Percentiles rank a stretch among this genome's conserved stretches.
Evolutionary conservation across 2,888 invertebrate species (phyloP).

Genomic region (Trachelus iudaicus): DNA sequence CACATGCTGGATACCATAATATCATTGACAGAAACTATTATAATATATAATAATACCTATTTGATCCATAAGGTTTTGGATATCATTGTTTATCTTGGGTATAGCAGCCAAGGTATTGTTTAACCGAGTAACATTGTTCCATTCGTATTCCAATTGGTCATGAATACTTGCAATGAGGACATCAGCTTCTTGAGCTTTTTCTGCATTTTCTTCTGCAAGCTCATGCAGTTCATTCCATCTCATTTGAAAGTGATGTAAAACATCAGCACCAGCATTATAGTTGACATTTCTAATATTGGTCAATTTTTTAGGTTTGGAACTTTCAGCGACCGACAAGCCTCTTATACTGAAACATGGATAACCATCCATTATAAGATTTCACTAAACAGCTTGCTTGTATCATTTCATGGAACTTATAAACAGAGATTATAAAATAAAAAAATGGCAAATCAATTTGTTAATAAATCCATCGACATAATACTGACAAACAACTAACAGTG

Average conservation of each 20-base stretch:
- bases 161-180: constrained; percentile 52
- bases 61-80: constrained; percentile 66
- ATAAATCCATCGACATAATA: not conserved
- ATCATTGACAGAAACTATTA: not conserved
- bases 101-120: constrained; percentile 64
- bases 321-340: constrained; percentile 51
- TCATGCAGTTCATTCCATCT: constrained; percentile 79
- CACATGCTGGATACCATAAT: not conserved
- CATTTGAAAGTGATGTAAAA: constrained; percentile 77
- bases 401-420: not conserved
- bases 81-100: constrained; percentile 65
- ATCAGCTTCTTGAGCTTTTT: constrained; percentile 71
- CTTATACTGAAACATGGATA: constrained; percentile 49
- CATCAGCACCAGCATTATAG: constrained; percentile 75
- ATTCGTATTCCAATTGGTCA: constrained; percentile 64
- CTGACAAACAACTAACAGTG: no score
- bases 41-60: constrained; percentile 53
- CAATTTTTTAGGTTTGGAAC: constrained; percentile 37
- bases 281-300: constrained; percentile 59
- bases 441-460: not conserved
- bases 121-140: constrained; percentile 61
- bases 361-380: not conserved
- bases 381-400: not conserved
- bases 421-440: constrained; percentile 3
- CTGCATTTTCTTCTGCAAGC: constrained; percentile 74